Base-by-base conservation (phyloP, 2,113 vertebrate genomes). In the Myiozetetes cayanensis region DNA sequence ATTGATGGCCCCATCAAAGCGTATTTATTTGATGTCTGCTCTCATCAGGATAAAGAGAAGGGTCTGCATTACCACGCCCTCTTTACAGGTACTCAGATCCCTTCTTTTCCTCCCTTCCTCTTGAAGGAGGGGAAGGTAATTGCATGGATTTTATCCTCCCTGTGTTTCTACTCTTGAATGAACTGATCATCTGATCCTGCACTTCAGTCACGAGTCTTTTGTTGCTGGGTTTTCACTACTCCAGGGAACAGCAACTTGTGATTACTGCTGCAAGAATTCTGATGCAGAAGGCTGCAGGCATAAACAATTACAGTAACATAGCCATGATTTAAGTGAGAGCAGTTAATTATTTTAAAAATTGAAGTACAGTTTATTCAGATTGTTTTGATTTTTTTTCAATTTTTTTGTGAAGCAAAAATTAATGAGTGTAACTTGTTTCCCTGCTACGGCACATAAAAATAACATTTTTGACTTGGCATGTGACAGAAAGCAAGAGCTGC, bases 1-100 rank as follows among this genome's bases (percentile, higher is more conserved):
- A 99, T 99, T 47, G 99, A 99, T 55, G 99, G 99, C 28, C 99
- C 99, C 66, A 99, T 99, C 95, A 99, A 99, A 97, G 99, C 99
- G 0, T 99, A 99, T 96, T 98, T 99, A 93, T 99, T 99, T 96
- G 99, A 99, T 77, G 99, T 99, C 96, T 99, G 99, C 92, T 99
- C 98, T n/a, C 98, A 99, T 81, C 95, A 97, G 89, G 99, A 99
- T 97, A 99, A 99, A 94, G 99, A 99, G 62, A 97, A 97, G 94
- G 99, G 99, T 23, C 98, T 99, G 74, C 99, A 99, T 96, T 99
- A 99, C 96, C 99, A 99, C 27, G 99, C 99, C 31, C 97, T 99
- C 59, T 98, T 99, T 87, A 99, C 99, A 98, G 99, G 99, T 99
- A 98, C 86, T 96, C 76, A 44, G 75, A 78, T 84, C n/a, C 50